Percentiles rank a stretch among this genome's conserved stretches.
Conservation (phyloP, 2,888 invertebrate species). For the Drosophila kanekoi region DNA sequence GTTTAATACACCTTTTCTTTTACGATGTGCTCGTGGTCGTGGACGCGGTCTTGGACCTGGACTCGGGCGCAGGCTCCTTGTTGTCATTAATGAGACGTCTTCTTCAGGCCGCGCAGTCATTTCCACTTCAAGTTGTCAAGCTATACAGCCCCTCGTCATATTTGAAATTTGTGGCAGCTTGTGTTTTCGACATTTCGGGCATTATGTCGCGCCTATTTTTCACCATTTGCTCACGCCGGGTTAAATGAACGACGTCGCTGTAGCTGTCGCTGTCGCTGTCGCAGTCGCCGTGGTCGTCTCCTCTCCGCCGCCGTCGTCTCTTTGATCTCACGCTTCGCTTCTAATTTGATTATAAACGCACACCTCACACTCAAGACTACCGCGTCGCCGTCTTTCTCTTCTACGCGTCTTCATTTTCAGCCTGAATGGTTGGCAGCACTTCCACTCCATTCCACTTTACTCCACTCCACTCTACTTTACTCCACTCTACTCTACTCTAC, state of each 20-base stretch:
- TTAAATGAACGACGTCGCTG: constrained; percentile 50
- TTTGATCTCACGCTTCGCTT: constrained; percentile 79
- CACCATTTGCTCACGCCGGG: constrained; percentile 28
- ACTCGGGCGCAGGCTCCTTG: constrained; percentile 58
- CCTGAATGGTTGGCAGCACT: constrained; percentile 58
- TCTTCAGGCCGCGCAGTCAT: constrained; percentile 75
- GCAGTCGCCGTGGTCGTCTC: neutral
- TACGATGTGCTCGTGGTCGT: constrained; percentile 31
- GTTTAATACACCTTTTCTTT: constrained; percentile 77
- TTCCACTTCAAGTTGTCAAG: constrained; percentile 82
- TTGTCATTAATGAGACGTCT: constrained; percentile 84
- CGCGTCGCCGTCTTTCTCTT: constrained; percentile 8
- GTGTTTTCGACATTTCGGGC: constrained; percentile 76
- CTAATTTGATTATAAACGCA: constrained; percentile 83
- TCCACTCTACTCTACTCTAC: constrained; percentile 2
- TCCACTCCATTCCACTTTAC: constrained; percentile 10
- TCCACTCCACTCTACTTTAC: constrained; percentile 1
- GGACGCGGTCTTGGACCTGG: constrained; percentile 1
- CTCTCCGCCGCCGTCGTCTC: constrained; percentile 25
- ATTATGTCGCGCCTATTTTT: constrained; percentile 82
- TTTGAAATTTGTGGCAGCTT: constrained; percentile 69
- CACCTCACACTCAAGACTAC: constrained; percentile 49
- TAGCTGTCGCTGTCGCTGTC: neutral
- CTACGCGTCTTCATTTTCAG: constrained; percentile 76
- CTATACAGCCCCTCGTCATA: constrained; percentile 67